Evolutionary conservation across 2,113 vertebrate species (phyloP).

Genomic region (Lichenostomus cassidix): DNA sequence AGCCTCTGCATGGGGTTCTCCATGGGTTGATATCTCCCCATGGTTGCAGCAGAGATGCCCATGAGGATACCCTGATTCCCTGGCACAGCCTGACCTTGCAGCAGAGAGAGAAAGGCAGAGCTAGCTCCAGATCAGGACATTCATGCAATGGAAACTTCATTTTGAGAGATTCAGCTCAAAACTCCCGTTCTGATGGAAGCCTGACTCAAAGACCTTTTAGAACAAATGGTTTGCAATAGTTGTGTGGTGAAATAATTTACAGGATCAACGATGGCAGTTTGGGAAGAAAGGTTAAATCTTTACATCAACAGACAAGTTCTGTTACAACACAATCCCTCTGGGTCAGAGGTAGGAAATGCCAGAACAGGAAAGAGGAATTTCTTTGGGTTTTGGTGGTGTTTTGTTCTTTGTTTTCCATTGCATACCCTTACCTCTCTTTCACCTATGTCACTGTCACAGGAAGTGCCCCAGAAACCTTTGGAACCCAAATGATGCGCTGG

Average conservation of each 20-base stretch:
- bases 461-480: background rate
- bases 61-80: fast-evolving
- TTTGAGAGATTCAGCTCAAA: background rate
- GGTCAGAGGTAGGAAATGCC: background rate
- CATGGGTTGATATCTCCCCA: background rate
- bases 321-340: background rate
- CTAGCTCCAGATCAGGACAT: background rate
- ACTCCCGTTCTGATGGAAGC: background rate
- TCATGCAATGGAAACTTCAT: background rate
- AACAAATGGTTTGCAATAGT: background rate
- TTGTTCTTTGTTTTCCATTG: background rate
- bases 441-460: background rate
- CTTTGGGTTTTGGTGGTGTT: background rate
- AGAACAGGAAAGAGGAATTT: background rate
- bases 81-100: background rate
- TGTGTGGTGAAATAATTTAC: background rate
- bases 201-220: background rate
- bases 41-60: background rate
- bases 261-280: background rate
- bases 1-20: background rate
- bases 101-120: background rate
- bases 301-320: background rate
- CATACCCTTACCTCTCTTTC: background rate
- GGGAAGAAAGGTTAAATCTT: background rate
- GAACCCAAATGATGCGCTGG: background rate